Base-by-base conservation (phyloP, 2,797 vertebrate species). In the Syndactyla subalaris region DNA sequence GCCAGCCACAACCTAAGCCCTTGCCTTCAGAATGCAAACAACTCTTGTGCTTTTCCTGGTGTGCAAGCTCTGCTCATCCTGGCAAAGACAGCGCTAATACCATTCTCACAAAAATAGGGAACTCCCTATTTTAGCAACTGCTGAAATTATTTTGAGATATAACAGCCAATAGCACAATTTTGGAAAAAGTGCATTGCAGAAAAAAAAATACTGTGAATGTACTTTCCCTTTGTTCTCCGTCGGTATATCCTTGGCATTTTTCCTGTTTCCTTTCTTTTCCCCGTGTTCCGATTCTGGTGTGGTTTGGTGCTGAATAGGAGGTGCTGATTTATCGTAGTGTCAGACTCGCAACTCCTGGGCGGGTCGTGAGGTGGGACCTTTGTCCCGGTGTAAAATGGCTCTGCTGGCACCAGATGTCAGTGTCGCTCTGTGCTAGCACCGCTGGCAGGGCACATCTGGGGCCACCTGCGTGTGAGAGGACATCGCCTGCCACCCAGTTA, bases 391-490 rank as follows among this genome's bases (percentile, higher is more conserved):
- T 57, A 85, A 92, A 93, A 72, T 59, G 67, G 80, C 49, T 76
- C 63, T 48, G 29, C 88, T 93, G 93, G 95, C 98, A 96, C 92
- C 97, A 98, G 98, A 94, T 97, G 98, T 97, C 98, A 97, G 97
- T 98, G 97, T 98, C 95, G 97, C 87, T 61, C 97, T 83, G 72
- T 45, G n/a, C 78, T 84, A 51, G 26, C 61, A 29, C 41, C 21
- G 9, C 21, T 34, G 32, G 54, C 43, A 4, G n/a, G 68, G 38
- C 61, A 55, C 22, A 8, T 38, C 45, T 27, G 14, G 34, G 67
- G 57, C 19, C 62, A 10, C n/a, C 24, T 65, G 0, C 54, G 14
- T 6, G 23, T 9, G 57, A 70, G 41, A 24, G 52, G 66, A 10
- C 57, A 14, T 36, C 0, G 0, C 14, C 49, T 32, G 14, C 27